A percentile compares a stretch with the other conserved stretches of the same genome.
Evolutionary conservation across 2,113 vertebrate species (phyloP).

Genomic region (Osmerus mordax): DNA sequence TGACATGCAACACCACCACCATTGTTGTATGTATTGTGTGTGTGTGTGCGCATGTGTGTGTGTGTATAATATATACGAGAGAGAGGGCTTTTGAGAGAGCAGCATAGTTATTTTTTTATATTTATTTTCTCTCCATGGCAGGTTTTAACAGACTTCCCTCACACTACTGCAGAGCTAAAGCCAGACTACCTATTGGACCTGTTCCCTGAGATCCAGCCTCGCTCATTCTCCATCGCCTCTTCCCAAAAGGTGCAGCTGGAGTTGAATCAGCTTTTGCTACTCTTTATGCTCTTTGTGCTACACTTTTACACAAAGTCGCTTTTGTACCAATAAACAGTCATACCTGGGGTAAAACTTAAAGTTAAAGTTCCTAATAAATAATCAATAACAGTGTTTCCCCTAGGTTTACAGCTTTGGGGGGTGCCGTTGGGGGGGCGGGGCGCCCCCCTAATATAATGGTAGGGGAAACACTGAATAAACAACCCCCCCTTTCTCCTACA

Average conservation of each 20-base stretch:
- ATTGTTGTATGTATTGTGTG: background rate
- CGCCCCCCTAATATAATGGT: too few relatives aligned
- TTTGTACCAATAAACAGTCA: too few relatives aligned
- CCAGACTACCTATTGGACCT: slow-evolving; percentile 85
- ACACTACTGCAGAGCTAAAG: slow-evolving; percentile 75
- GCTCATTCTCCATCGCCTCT: slow-evolving; percentile 92
- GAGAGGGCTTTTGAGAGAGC: background rate
- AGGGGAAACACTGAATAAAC: too few relatives aligned
- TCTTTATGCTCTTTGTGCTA: too few relatives aligned
- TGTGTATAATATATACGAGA: background rate
- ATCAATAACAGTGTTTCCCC: too few relatives aligned
- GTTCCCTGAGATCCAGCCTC: slow-evolving; percentile 85
- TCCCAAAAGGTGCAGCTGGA: slow-evolving; percentile 77
- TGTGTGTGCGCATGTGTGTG: background rate
- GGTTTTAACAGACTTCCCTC: slow-evolving; percentile 87
- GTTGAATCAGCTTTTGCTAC: background rate
- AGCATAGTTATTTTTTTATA: background rate
- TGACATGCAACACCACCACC: too few relatives aligned
- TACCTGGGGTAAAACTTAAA: too few relatives aligned
- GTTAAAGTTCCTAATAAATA: too few relatives aligned
- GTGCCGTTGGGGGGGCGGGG: too few relatives aligned
- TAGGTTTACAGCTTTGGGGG: too few relatives aligned
- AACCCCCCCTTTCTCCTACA: slow-evolving; percentile 38
- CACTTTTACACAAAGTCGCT: too few relatives aligned
- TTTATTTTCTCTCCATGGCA: slow-evolving; percentile 41